A percentile compares a stretch with the other conserved stretches of the same genome.
Conservation (phyloP, 1,140 invertebrate genomes). For the Pollicipes pollicipes region DNA sequence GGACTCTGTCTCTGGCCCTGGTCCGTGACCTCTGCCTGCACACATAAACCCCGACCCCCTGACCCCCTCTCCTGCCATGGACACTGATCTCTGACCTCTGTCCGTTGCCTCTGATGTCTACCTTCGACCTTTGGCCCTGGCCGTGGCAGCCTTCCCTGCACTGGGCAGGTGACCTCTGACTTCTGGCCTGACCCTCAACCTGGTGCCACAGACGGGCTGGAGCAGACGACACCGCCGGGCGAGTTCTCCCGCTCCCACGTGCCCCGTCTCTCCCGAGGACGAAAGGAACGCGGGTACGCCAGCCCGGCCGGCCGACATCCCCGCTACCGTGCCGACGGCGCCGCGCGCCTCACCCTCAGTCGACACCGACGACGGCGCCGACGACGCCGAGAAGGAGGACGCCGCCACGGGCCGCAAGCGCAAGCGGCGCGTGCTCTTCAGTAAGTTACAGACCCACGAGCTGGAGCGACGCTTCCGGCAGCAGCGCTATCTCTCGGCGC, state of each 20-base stretch:
- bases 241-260: neutral
- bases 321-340: neutral
- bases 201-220: neutral
- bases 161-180: too few species aligned
- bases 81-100: too few species aligned
- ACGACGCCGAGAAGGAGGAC: neutral
- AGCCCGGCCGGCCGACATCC: neutral
- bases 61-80: too few species aligned
- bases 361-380: neutral
- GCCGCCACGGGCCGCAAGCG: conserved; percentile 49
- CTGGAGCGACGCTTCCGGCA: conserved; percentile 64
- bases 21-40: too few species aligned
- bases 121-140: too few species aligned
- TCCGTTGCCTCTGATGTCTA: too few species aligned
- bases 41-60: too few species aligned
- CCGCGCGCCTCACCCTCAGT: neutral
- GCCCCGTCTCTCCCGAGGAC: neutral
- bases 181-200: neutral
- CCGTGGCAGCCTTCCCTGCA: too few species aligned
- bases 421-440: conserved; percentile 90
- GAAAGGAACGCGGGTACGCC: neutral
- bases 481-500: conserved; percentile 86
- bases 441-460: conserved; percentile 94
- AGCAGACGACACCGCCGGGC: neutral
- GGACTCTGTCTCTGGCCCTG: too few species aligned